Evolutionary conservation across 2,888 invertebrate genomes (phyloP), one percentile per base, ranked within the genome.

Genomic region (Eupithecia tripunctaria): DNA sequence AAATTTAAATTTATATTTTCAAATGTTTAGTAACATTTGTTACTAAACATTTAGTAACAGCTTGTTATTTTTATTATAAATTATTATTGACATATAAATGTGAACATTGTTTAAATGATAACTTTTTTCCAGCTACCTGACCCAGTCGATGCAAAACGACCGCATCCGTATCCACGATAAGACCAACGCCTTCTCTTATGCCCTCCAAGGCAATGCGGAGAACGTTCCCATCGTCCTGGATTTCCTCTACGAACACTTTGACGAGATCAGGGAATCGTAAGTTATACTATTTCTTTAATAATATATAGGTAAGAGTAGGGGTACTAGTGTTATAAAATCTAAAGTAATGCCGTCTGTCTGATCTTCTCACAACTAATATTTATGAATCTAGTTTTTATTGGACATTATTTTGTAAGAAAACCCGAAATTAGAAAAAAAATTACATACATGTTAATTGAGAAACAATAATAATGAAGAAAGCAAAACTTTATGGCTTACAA

Each of bases 161-260:
- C 89, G 82, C 70, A 91, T 96, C 79, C 88, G 96, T 79, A 80
- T 88, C 78, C 92, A 95, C 86, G 92, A 95, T 86, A 88, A 91
- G 18, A 87, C 91, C 1, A 91, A 91, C 63, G 95, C 89, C 72
- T 89, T 95, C 88, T 81, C 84, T 3, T 94, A 87, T 18, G 95
- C 96, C 0, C 94, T 96, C 32, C 91, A 91, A 66, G 95, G 95
- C 71, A 95, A 95, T 83, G 87, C 84, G 12, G 94, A 95, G 80
- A 96, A 96, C 77, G 84, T 96, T 14, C 85, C 88, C 0, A 83
- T 91, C 1, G 95, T 95, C 0, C 92, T 96, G 4, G 82, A 93
- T 15, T 95, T 96, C 86, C 86, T 96, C 0, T 89, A 85, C 51
- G 15, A 74, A 0, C 87, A 91, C 79, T 86, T 83, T 64, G 70